Evolutionary conservation across 2,797 vertebrate species (phyloP), one percentile per base, ranked within the genome.

Genomic region (Pseudopleuronectes americanus): DNA sequence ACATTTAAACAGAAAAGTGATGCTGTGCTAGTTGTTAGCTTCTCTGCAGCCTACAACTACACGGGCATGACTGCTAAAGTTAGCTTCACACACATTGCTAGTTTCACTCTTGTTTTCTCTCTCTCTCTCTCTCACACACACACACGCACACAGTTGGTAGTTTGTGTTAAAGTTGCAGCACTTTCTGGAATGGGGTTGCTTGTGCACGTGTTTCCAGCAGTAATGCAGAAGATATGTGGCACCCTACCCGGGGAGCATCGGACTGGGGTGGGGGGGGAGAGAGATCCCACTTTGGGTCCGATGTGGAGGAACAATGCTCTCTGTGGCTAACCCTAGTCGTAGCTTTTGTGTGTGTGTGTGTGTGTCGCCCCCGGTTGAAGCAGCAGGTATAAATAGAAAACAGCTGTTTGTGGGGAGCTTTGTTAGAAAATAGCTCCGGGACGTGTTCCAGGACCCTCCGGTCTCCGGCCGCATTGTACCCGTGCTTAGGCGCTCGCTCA

Each of bases 221-320:
- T 45, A 17, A 45, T 19, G 14, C 43, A 6, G 14, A 45, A 45
- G 4, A 45, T 4, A 45, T 45, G 43, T 45, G 17, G 43, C 43
- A 19, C 43, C 43, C 43, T 17, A 19, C 16, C 17, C 43, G 14
- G 43, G 43, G 8, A 45, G 14, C 7, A 45, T 16, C 14, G 36
- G 12, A 12, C 36, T 4, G 8, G 71, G 6, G 28, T 1, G 6
- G 28, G 28, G 28, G 28, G 36, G 9, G 71, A 23, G 47, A 38
- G 75, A 66, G 74, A 59, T 79, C 85, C 75, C 84, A 64, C 72
- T 64, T 41, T 10, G 43, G 43, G 43, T 45, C 51, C 71, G 41
- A 48, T 21, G 72, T 24, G 81, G 56, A 19, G 77, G 92, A 91
- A 90, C 88, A 90, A 91, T 90, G 81, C 67, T 12, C 52, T n/a